Evolutionary conservation across 2,888 invertebrate genomes (phyloP), one percentile per base, ranked within the genome.

Genomic region (Argyresthia albistria): DNA sequence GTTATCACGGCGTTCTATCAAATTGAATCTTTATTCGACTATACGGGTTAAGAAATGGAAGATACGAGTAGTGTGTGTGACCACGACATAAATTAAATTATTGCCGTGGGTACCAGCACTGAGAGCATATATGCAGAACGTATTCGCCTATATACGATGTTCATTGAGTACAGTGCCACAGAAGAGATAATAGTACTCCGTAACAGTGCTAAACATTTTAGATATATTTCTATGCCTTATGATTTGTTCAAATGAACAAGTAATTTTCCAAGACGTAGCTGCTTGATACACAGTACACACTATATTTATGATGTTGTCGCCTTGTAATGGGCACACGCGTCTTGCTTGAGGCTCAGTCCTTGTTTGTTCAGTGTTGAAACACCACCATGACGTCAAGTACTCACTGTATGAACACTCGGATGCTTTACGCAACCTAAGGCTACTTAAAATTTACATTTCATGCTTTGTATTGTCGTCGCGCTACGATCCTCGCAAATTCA

Each of bases 321-420:
- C 25, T 25, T 25, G 25, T 25, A 25, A 76, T 77, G 80, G 71
- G 83, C 69, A 65, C 78, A 75, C 68, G 67, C 45, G 64, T 67
- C 67, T 61, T 56, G 64, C 64, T 58, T 64, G 25, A 63, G 62
- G 65, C 25, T 25, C 25, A 25, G 66, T 66, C 76, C 73, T 71
- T 80, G 81, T 84, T 78, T 77, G 68, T 65, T 62, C 63, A 65
- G 63, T 83, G 80, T 75, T 70, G 83, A 75, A 83, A 83, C 73
- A 61, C 57, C 57, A 57, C 57, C 58, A 64, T 77, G 80, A 81
- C 78, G 76, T 80, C 80, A 77, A 60, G 54, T 59, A 51, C 10
- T n/a, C 35, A 37, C 48, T 14, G 48, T 37, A 15, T 37, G 60
- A 66, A 64, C 60, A 64, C 61, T 62, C 55, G 62, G 55, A 58